phyloP scores from a whole-genome alignment of 2,888 invertebrate genomes.

The Agapetus fuscipes region DNA sequence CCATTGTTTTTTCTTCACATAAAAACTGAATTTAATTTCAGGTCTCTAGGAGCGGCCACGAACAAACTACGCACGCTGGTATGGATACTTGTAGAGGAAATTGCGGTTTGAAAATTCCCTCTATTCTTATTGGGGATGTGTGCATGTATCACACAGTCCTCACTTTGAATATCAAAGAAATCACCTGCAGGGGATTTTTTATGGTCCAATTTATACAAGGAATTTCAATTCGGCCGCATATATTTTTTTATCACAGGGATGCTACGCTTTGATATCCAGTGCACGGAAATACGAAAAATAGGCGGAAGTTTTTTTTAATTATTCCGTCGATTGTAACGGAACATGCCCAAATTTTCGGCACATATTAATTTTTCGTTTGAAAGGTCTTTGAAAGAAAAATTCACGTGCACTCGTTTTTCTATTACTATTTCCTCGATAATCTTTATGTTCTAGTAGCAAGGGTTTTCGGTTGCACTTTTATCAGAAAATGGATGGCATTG shows the following conservation, averaged over 20 bases:
- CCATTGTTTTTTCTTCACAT: no score
- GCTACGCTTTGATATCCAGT: background rate
- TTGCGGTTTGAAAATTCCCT: background rate
- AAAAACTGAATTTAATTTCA: no score
- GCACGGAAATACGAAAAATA: background rate
- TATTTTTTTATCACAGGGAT: background rate
- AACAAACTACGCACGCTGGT: no score
- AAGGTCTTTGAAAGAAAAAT: no score
- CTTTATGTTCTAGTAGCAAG: background rate
- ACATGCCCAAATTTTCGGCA: background rate
- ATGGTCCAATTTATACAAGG: background rate
- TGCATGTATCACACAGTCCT: background rate
- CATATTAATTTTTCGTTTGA: no score
- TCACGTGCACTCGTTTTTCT: no score
- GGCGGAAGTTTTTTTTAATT: background rate
- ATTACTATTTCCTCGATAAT: background rate
- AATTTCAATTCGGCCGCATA: background rate
- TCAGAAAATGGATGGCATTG: no score
- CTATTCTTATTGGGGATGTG: background rate
- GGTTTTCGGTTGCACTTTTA: no score
- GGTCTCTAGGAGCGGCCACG: no score
- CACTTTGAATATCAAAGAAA: background rate
- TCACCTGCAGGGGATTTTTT: background rate
- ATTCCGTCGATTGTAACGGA: background rate
- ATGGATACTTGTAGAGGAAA: no score